Conservation (phyloP, 1,140 invertebrate species). For the Meteorus sp. region DNA sequence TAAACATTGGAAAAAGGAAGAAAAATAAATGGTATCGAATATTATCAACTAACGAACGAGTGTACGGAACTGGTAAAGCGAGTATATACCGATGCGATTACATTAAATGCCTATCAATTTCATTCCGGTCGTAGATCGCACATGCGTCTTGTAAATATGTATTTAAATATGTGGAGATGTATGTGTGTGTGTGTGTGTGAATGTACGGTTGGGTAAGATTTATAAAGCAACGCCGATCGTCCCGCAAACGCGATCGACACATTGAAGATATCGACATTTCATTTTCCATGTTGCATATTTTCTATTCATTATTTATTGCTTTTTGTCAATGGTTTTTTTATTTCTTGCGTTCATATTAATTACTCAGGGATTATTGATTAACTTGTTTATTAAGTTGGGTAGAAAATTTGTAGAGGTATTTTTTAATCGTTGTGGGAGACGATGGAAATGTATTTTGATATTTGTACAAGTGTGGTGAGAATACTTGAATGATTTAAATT, state of each 20-base stretch:
- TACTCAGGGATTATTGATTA: neutral
- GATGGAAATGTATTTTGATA: too few relatives aligned
- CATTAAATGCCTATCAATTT: conserved; percentile 8
- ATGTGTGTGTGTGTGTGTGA: too few relatives aligned
- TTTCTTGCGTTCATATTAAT: neutral
- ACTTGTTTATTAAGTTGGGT: neutral
- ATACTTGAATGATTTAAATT: too few relatives aligned
- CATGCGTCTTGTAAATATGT: too few relatives aligned
- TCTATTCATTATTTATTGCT: too few relatives aligned
- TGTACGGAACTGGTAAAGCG: neutral
- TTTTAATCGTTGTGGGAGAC: neutral
- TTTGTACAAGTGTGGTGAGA: too few relatives aligned
- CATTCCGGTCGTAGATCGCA: neutral
- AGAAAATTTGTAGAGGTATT: neutral
- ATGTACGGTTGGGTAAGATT: too few relatives aligned
- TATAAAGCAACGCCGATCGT: too few relatives aligned
- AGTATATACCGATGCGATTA: neutral
- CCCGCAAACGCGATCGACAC: too few relatives aligned
- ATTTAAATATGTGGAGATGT: too few relatives aligned
- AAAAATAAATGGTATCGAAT: neutral
- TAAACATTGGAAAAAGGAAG: neutral
- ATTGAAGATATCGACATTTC: neutral
- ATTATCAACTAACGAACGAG: neutral
- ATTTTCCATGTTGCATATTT: neutral
- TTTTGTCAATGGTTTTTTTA: neutral